These are phyloP conservation scores for Perca fluviatilis DNA, from an alignment of 2,113 vertebrate species.

Conservation along the genomic window DNA sequence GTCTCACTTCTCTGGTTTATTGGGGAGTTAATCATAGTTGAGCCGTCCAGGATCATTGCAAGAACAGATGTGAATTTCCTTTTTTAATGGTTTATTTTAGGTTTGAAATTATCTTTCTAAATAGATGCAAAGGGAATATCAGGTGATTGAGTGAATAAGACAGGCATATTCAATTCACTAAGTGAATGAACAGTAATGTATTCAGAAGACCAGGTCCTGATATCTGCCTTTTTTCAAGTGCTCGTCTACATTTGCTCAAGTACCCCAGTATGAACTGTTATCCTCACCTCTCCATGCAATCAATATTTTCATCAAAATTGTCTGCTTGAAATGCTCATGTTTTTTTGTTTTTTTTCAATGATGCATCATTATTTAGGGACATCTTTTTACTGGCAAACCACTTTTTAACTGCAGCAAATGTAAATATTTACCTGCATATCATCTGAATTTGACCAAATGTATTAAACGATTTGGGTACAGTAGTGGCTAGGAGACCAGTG, in stretches of 20 bases:
- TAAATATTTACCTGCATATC: constrained; percentile 69
- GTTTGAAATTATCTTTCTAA: constrained; percentile 48
- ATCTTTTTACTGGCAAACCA: constrained; percentile 12
- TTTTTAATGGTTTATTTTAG: constrained; percentile 36
- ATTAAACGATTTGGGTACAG: constrained; percentile 43
- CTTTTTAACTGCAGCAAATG: constrained; percentile 56
- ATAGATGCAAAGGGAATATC: constrained; percentile 56
- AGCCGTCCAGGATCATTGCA: constrained; percentile 23
- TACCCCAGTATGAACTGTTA: constrained; percentile 18
- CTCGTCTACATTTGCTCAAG: constrained; percentile 8
- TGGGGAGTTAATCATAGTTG: constrained; percentile 30
- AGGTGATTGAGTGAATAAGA: constrained; percentile 34
- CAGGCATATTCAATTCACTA: constrained; percentile 31
- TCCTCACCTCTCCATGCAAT: constrained; percentile 11
- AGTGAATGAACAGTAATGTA: constrained; percentile 55
- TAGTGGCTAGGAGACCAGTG: constrained; percentile 34
- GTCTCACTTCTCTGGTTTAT: not conserved
- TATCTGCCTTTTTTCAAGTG: constrained; percentile 51
- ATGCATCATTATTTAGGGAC: not conserved
- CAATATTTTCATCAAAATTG: constrained; percentile 46
- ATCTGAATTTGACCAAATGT: constrained; percentile 59
- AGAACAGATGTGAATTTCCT: constrained; percentile 58
- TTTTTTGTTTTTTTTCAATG: not conserved
- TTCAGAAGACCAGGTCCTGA: constrained; percentile 30
- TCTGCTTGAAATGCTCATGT: not conserved